These are phyloP conservation scores for Metopolophium dirhodum DNA, from an alignment of 1,140 invertebrate species.

Conservation along the genomic window DNA sequence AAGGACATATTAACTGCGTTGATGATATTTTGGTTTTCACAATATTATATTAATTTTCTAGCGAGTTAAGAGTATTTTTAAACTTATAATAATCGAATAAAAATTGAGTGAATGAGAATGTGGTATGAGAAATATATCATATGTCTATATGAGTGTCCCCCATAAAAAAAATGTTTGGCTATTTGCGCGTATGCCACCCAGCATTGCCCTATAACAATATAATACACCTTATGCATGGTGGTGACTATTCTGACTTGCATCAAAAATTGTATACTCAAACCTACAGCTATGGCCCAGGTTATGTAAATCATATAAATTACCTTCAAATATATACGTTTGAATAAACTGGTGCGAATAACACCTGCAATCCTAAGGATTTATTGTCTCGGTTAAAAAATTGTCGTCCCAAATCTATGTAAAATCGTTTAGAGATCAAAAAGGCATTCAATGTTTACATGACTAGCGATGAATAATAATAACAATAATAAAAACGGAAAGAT, in stretches of 20 bases:
- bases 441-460: constrained; percentile 5
- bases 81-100: too few species aligned
- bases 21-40: too few species aligned
- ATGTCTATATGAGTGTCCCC: too few species aligned
- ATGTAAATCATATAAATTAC: not conserved
- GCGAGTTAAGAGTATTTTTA: too few species aligned
- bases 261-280: not conserved
- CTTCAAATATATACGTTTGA: not conserved
- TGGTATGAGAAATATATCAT: too few species aligned
- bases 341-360: not conserved
- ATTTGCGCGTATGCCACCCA: not conserved
- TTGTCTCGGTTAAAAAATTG: not conserved
- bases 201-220: too few species aligned
- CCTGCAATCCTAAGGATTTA: not conserved
- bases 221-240: too few species aligned
- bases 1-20: too few species aligned
- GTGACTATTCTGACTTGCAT: too few species aligned
- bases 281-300: not conserved
- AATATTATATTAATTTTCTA: too few species aligned
- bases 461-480: constrained; percentile 8
- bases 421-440: not conserved
- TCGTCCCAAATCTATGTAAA: not conserved
- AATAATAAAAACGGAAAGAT: not conserved
- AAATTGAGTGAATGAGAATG: too few species aligned
- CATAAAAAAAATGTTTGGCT: too few species aligned